phyloP scores from a whole-genome alignment of 2,888 invertebrate genomes.

The Parnassius mnemosyne region DNA sequence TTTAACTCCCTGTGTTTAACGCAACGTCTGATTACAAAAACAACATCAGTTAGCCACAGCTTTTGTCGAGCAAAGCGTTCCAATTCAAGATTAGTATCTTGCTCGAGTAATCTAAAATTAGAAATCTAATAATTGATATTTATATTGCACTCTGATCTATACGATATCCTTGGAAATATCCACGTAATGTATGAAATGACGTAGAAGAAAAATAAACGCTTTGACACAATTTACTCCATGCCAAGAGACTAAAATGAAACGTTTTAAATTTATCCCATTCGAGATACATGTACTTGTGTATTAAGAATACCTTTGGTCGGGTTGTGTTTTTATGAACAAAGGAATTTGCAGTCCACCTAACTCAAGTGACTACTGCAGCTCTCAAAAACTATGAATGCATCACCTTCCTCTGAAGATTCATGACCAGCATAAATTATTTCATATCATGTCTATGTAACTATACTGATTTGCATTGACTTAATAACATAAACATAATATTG shows the following conservation, averaged over 20 bases:
- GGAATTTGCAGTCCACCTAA: too few species aligned
- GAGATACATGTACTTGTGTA: too few species aligned
- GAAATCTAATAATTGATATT: constrained; percentile 14
- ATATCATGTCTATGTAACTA: too few species aligned
- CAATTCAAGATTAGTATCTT: constrained; percentile 3
- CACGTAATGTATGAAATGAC: constrained; percentile 8
- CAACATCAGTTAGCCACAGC: background rate
- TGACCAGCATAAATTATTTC: too few species aligned
- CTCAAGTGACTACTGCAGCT: too few species aligned
- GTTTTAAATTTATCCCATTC: background rate
- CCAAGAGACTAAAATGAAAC: background rate
- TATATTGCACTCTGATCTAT: constrained; percentile 13
- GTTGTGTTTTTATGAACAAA: too few species aligned
- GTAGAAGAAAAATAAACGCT: constrained; percentile 14
- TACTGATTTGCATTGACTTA: too few species aligned
- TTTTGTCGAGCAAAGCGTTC: constrained; percentile 13
- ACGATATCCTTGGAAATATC: constrained; percentile 7
- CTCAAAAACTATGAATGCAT: too few species aligned
- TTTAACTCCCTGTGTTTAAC: too few species aligned
- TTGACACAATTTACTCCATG: constrained; percentile 13
- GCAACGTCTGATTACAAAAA: constrained; percentile 2
- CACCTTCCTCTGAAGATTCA: too few species aligned
- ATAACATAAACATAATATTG: too few species aligned
- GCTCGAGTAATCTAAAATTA: constrained; percentile 18
- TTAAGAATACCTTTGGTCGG: too few species aligned